Conservation (phyloP, 2,797 vertebrate genomes). For the Hirundo rustica region DNA sequence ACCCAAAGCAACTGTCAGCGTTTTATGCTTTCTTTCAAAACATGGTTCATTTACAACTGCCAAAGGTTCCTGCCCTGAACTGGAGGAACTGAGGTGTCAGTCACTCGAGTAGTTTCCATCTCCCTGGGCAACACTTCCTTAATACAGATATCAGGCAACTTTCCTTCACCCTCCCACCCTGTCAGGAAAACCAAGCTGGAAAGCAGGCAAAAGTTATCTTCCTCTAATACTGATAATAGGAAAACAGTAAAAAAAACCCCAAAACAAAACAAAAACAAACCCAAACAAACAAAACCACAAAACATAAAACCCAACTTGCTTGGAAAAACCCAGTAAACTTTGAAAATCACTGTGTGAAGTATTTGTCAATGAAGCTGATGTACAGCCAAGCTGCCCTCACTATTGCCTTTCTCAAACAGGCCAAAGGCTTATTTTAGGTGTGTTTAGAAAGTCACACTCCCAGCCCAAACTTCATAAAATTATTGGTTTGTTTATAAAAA, state of each 20-base stretch:
- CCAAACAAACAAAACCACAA: too few relatives aligned
- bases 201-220: background rate
- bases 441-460: background rate
- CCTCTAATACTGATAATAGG: background rate
- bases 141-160: background rate
- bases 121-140: background rate
- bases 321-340: background rate
- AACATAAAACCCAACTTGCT: background rate
- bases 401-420: background rate
- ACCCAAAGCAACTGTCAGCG: background rate
- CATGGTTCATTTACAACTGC: background rate
- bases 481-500: background rate
- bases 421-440: background rate
- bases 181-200: background rate
- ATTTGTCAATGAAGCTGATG: background rate
- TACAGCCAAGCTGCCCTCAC: background rate
- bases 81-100: background rate
- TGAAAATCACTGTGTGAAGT: background rate
- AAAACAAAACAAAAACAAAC: background rate
- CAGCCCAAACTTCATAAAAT: background rate
- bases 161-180: background rate
- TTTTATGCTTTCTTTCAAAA: background rate
- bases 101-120: background rate
- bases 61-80: background rate
- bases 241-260: background rate